These are phyloP conservation scores for Myxocyprinus asiaticus DNA, from an alignment of 2,113 vertebrate species.

Conservation along the genomic window DNA sequence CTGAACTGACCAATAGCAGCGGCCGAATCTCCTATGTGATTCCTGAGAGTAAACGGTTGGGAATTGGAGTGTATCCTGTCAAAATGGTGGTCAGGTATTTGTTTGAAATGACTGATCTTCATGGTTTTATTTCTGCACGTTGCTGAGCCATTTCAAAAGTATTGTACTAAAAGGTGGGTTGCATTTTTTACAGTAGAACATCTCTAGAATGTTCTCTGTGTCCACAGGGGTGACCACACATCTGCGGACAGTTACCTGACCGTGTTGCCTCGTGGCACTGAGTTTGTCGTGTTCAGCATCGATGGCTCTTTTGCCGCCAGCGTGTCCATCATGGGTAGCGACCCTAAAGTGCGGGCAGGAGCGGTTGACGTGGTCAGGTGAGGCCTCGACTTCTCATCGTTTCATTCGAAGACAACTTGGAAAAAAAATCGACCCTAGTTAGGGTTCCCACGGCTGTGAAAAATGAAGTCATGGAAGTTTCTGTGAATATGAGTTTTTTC, in stretches of 20 bases:
- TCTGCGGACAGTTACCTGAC: constrained; percentile 94
- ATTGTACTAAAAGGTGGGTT: too few species aligned
- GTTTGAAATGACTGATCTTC: too few species aligned
- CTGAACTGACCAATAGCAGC: constrained; percentile 92
- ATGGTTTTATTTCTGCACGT: too few species aligned
- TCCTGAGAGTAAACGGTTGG: constrained; percentile 83
- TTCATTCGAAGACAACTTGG: too few species aligned
- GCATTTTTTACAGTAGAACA: neutral
- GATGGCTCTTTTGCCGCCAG: constrained; percentile 98
- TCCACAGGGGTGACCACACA: constrained; percentile 90
- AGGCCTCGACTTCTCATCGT: constrained; percentile 28
- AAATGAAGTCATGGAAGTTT: too few species aligned
- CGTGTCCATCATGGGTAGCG: constrained; percentile 99
- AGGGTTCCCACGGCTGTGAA: too few species aligned
- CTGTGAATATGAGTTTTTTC: too few species aligned
- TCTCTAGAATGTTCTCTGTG: neutral
- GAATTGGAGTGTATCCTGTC: constrained; percentile 91
- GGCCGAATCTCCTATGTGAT: constrained; percentile 89
- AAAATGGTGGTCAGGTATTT: constrained; percentile 96
- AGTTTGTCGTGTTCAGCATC: constrained; percentile 98
- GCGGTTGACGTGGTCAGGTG: constrained; percentile 97
- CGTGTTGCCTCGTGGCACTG: constrained; percentile 84
- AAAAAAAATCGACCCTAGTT: too few species aligned
- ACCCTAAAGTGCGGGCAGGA: constrained; percentile 95
- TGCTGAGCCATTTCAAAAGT: too few species aligned